Evolutionary conservation across 2,797 vertebrate genomes (phyloP).

Genomic region (Syncerus caffer): DNA sequence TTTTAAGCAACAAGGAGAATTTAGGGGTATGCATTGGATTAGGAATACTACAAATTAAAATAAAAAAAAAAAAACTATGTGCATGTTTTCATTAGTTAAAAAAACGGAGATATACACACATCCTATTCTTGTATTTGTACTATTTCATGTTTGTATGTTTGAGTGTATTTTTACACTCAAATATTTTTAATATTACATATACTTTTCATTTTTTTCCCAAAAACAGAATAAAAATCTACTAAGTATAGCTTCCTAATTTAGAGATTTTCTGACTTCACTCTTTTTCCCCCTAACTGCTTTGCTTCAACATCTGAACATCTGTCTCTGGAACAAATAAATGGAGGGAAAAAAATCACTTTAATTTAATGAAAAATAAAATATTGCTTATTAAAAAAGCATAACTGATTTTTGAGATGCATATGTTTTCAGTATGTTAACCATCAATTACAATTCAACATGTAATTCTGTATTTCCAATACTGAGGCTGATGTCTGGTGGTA

Average conservation of each 20-base stretch:
- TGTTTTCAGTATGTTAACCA: not conserved
- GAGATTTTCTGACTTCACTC: not conserved
- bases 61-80: not conserved
- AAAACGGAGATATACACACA: not conserved
- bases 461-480: constrained; percentile 4
- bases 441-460: not conserved
- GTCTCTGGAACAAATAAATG: not conserved
- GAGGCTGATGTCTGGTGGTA: not conserved
- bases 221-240: not conserved
- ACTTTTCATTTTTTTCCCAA: not conserved
- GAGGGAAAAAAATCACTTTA: not conserved
- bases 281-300: not conserved
- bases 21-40: not conserved
- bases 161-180: not conserved
- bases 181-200: not conserved
- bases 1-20: not conserved
- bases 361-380: not conserved
- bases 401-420: not conserved
- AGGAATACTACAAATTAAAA: not conserved
- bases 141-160: not conserved
- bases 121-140: not conserved
- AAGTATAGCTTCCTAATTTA: not conserved
- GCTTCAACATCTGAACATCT: not conserved
- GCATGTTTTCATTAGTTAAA: not conserved
- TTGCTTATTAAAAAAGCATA: not conserved